Percentiles rank a stretch among this genome's conserved stretches.
Evolutionary conservation across 2,113 vertebrate species (phyloP).

Genomic region (Cichladusa arquata): DNA sequence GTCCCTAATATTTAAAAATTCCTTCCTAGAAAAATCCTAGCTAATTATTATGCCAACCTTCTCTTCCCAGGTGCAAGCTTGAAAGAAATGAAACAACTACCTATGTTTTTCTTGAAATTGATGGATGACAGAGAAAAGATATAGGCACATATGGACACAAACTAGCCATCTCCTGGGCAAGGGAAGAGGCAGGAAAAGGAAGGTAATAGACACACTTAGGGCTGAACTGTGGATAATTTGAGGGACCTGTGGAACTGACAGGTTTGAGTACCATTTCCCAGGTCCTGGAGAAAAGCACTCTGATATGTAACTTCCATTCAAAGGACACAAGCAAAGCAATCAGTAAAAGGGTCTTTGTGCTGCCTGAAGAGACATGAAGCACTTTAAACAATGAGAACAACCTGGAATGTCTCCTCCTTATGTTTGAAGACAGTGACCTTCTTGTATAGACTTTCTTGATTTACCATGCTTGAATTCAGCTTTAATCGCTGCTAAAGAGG

Average conservation of each 20-base stretch:
- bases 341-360: neutral
- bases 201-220: rapidly evolving
- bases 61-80: neutral
- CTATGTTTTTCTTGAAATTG: neutral
- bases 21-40: neutral
- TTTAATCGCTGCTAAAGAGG: neutral
- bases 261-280: neutral
- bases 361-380: neutral
- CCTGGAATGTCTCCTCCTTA: neutral
- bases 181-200: neutral
- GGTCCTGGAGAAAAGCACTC: neutral
- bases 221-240: neutral
- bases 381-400: neutral
- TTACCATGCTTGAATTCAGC: neutral
- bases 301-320: neutral
- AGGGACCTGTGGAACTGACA: neutral
- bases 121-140: neutral
- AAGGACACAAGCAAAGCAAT: neutral
- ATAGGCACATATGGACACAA: neutral
- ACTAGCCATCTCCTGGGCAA: neutral
- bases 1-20: neutral
- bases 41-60: neutral
- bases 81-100: neutral
- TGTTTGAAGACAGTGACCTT: neutral
- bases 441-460: neutral